A percentile compares a stretch with the other conserved stretches of the same genome.
Conservation (phyloP, 2,113 vertebrate species). For the Coregonus clupeaformis region DNA sequence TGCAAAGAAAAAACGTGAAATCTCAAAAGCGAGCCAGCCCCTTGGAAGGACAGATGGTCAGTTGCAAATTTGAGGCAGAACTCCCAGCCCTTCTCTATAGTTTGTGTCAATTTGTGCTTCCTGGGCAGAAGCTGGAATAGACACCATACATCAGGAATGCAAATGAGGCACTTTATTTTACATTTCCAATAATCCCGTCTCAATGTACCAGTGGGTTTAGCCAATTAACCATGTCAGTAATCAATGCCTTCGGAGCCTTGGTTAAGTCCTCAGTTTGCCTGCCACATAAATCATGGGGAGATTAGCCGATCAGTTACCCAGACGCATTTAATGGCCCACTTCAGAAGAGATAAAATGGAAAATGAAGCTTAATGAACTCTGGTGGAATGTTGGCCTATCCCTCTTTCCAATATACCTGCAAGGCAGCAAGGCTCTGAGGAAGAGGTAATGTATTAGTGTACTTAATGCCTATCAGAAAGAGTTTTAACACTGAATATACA, state of each 20-base stretch:
- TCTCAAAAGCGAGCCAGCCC: slow-evolving; percentile 19
- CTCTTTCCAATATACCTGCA: slow-evolving; percentile 39
- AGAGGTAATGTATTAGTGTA: slow-evolving; percentile 29
- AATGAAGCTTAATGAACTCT: slow-evolving; percentile 76
- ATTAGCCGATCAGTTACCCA: slow-evolving; percentile 77
- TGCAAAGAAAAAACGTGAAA: neutral
- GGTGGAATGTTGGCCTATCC: slow-evolving; percentile 44
- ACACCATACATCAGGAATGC: slow-evolving; percentile 75
- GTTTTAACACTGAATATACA: slow-evolving; percentile 31
- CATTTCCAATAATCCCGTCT: slow-evolving; percentile 77
- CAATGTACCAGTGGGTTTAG: slow-evolving; percentile 71
- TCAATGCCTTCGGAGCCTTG: slow-evolving; percentile 70
- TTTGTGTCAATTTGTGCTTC: slow-evolving; percentile 63
- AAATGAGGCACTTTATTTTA: slow-evolving; percentile 76
- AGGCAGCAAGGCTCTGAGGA: slow-evolving; percentile 29
- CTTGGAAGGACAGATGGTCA: slow-evolving; percentile 64
- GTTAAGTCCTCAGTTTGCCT: slow-evolving; percentile 70
- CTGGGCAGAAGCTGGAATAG: slow-evolving; percentile 67
- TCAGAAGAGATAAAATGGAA: slow-evolving; percentile 69
- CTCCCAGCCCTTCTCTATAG: slow-evolving; percentile 48
- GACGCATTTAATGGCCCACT: slow-evolving; percentile 71
- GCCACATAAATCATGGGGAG: slow-evolving; percentile 75
- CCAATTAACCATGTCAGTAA: slow-evolving; percentile 80
- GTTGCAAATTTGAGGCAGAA: slow-evolving; percentile 54
- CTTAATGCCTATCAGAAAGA: slow-evolving; percentile 31